Evolutionary conservation across 2,113 vertebrate species (phyloP), one percentile per base, ranked within the genome.

Genomic region (Atherinomorus stipes): DNA sequence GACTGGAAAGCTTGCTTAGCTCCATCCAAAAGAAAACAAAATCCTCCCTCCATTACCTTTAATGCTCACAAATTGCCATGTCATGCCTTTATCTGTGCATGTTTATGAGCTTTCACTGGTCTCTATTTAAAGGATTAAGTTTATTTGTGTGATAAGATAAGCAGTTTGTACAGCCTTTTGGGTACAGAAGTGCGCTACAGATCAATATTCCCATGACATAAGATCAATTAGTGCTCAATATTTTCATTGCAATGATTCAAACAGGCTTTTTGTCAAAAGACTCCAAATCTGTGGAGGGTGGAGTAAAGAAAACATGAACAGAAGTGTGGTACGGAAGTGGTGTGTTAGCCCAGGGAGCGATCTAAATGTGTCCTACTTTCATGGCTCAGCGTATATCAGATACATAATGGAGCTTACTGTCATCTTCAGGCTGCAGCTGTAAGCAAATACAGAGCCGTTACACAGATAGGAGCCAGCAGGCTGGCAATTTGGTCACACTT

Each of bases 341-440:
- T 4, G 37, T 3, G 11, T 50, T 23, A 26, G 25, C 57, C 21
- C 15, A 28, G 25, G 0, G 11, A 47, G 11, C 16, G 15, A 45
- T 56, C 34, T 26, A 0, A 56, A 56, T 42, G 19, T 61, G 58
- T 63, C 47, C 67, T 66, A 44, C 40, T 82, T 73, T 51, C 51
- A 45, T 34, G 76, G 57, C 65, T 78, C 21, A 3, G 31, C 61
- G 18, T 22, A 38, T 34, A 26, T 45, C 3, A 18, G 64, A 65
- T 86, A 52, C 83, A 83, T 83, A 81, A 82, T 78, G 63, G 57
- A 42, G 54, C 85, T 83, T 89, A 83, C 72, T 51, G n/a, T 40
- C 51, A 26, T 21, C 49, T 59, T 28, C 34, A 11, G 47, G 53
- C 53, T 63, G 22, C 61, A 15, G 25, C 26, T 12, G 28, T 34